phyloP scores from a whole-genome alignment of 2,888 invertebrate genomes.

The Rutpela maculata region DNA sequence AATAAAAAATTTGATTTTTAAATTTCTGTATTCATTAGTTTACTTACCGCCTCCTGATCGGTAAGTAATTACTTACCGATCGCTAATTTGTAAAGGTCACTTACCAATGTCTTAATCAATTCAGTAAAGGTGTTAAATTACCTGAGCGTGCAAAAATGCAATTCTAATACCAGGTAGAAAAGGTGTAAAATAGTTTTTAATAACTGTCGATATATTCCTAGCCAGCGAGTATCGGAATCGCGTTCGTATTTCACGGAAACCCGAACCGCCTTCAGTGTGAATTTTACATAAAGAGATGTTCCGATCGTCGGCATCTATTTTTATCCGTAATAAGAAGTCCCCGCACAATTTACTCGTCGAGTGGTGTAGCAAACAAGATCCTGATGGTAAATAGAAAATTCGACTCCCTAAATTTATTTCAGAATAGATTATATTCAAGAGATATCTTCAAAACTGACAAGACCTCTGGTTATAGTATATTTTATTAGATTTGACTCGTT shows the following conservation, averaged over 20 bases:
- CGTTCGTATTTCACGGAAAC: neutral
- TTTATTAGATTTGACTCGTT: slow-evolving; percentile 66
- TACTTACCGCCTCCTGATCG: too few relatives aligned
- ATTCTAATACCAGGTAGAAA: too few relatives aligned
- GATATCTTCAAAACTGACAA: slow-evolving; percentile 44
- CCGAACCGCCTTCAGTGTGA: neutral
- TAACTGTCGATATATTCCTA: too few relatives aligned
- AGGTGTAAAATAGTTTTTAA: too few relatives aligned
- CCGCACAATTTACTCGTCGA: slow-evolving; percentile 4
- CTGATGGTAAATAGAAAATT: slow-evolving; percentile 31
- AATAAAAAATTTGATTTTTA: too few relatives aligned
- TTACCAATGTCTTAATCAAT: too few relatives aligned
- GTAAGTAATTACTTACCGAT: too few relatives aligned
- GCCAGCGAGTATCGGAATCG: neutral
- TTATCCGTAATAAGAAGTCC: slow-evolving; percentile 13
- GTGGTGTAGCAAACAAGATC: slow-evolving; percentile 14
- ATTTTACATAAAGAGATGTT: slow-evolving; percentile 2
- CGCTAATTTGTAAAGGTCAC: too few relatives aligned
- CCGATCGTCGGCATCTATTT: slow-evolving; percentile 16
- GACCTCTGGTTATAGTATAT: slow-evolving; percentile 60
- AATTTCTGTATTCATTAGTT: too few relatives aligned
- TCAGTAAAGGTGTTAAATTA: too few relatives aligned
- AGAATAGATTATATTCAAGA: slow-evolving; percentile 34
- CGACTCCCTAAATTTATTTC: slow-evolving; percentile 28
- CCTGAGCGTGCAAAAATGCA: too few relatives aligned